These are phyloP conservation scores for Amazona finschi DNA, from an alignment of 2,797 vertebrate species.

Conservation along the genomic window DNA sequence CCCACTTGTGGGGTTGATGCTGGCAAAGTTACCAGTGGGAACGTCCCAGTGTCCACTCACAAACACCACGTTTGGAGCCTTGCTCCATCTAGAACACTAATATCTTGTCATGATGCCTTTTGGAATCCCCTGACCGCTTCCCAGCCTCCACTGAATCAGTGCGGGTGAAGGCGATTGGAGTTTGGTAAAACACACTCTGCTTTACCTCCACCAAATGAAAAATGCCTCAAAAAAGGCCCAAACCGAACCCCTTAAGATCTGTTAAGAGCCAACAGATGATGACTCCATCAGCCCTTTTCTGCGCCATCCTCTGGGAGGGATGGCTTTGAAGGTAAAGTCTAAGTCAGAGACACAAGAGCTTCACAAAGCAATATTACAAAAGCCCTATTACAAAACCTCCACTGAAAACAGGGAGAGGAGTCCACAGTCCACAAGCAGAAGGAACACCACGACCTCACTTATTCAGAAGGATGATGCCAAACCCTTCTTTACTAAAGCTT, in stretches of 20 bases:
- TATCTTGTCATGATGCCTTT: not conserved
- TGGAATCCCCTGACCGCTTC: not conserved
- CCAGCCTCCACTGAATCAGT: not conserved
- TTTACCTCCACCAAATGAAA: not conserved
- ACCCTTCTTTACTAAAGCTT: not conserved
- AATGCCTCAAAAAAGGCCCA: accelerated
- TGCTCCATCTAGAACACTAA: not conserved
- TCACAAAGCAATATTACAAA: not conserved
- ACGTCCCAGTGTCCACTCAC: not conserved
- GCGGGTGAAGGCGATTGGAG: not conserved
- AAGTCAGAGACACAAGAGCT: not conserved
- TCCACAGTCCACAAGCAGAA: not conserved
- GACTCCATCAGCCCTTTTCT: not conserved
- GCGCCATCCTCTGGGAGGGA: not conserved
- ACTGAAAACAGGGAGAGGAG: not conserved
- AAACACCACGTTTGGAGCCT: not conserved
- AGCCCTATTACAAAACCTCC: not conserved
- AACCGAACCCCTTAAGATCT: not conserved
- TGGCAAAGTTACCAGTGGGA: not conserved
- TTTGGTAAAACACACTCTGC: accelerated
- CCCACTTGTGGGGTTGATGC: not conserved
- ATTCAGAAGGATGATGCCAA: not conserved
- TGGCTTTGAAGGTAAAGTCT: not conserved
- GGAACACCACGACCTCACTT: not conserved
- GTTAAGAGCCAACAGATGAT: not conserved